Conservation (phyloP, 2,888 invertebrate species). For the Sceliomorpha sp. region DNA sequence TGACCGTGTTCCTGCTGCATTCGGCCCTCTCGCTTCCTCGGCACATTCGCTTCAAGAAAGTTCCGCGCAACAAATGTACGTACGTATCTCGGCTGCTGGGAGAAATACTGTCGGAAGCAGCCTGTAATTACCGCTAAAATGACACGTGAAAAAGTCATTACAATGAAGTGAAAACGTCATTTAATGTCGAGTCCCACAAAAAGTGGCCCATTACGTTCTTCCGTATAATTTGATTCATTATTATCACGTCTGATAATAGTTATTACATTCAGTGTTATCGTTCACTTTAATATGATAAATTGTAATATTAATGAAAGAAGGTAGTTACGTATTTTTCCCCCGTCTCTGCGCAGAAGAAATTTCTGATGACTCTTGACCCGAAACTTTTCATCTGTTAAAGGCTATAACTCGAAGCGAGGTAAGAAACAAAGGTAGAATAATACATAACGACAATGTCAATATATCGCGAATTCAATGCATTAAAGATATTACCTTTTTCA, state of each 20-base stretch:
- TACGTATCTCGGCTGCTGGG: slow-evolving; percentile 8
- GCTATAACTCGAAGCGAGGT: slow-evolving; percentile 1
- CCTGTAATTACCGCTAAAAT: slow-evolving; percentile 47
- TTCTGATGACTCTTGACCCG: slow-evolving; percentile 19
- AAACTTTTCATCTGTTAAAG: slow-evolving; percentile 1
- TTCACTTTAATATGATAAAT: slow-evolving; percentile 18
- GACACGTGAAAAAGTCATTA: slow-evolving; percentile 48
- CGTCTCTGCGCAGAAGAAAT: no score
- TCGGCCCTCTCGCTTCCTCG: slow-evolving; percentile 38
- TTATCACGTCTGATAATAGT: slow-evolving; percentile 17
- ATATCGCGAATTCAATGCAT: no score
- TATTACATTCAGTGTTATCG: slow-evolving; percentile 7
- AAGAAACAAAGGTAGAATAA: not conserved
- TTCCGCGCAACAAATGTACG: slow-evolving; percentile 12
- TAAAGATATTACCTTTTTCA: no score
- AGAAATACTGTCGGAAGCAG: slow-evolving; percentile 38
- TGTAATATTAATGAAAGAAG: slow-evolving; percentile 8
- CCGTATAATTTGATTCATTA: slow-evolving; percentile 20
- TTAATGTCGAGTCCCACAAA: slow-evolving; percentile 15
- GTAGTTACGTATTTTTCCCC: no score
- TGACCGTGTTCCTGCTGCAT: slow-evolving; percentile 46
- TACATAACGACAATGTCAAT: not conserved
- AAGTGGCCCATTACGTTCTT: slow-evolving; percentile 23
- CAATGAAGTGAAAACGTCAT: slow-evolving; percentile 37
- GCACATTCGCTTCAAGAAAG: slow-evolving; percentile 35